phyloP scores from a whole-genome alignment of 2,113 vertebrate genomes.

The Trochalopteron elliotii region DNA sequence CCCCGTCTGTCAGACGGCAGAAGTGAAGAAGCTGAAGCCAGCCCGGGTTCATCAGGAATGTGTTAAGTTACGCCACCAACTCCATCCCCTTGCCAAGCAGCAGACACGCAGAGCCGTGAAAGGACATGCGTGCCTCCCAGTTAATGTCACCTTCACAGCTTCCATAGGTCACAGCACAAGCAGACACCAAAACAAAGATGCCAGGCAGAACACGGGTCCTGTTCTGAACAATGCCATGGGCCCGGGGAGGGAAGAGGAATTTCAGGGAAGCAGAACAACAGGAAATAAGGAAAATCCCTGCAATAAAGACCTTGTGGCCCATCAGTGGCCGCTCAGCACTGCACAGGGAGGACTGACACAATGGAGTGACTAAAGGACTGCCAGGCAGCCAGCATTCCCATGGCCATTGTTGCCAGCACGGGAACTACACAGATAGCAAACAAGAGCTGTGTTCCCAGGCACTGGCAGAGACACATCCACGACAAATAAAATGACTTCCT shows the following conservation, averaged over 20 bases:
- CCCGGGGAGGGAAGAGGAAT: background rate
- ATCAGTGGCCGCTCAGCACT: background rate
- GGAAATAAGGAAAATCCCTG: background rate
- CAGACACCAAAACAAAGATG: background rate
- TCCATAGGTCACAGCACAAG: constrained; percentile 14
- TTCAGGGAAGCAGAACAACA: background rate
- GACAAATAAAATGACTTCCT: background rate
- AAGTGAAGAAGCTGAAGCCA: background rate
- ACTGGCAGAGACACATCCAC: background rate
- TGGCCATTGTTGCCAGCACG: background rate
- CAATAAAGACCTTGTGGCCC: background rate
- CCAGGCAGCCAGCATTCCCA: background rate
- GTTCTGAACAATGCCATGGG: background rate
- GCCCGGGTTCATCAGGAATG: background rate
- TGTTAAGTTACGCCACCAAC: background rate
- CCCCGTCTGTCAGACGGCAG: background rate
- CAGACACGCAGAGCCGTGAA: background rate
- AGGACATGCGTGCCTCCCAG: background rate
- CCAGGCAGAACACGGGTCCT: background rate
- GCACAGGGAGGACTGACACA: background rate
- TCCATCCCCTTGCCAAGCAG: background rate
- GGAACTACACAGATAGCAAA: background rate
- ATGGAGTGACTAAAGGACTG: background rate
- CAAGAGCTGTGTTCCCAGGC: background rate
- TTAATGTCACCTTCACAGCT: constrained; percentile 61